Evolutionary conservation across 2,797 vertebrate species (phyloP).

Genomic region (Rhynchotus rufescens): DNA sequence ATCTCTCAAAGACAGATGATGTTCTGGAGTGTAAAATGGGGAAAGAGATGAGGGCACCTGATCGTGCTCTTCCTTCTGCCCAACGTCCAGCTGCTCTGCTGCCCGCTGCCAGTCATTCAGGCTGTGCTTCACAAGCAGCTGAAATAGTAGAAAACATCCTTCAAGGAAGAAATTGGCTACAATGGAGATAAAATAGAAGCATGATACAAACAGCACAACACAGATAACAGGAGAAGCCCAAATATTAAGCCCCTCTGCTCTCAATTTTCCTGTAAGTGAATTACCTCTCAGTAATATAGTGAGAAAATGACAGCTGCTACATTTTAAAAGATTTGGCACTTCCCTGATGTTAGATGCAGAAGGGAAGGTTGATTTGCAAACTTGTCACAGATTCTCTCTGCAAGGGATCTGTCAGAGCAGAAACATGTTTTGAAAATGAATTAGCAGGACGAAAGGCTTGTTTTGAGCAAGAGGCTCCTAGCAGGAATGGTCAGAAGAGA

Average conservation of each 20-base stretch:
- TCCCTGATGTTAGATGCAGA: not conserved
- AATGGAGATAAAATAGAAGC: not conserved
- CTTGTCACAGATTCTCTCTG: conserved; percentile 25
- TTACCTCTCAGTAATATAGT: not conserved
- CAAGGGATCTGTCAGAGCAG: conserved; percentile 15
- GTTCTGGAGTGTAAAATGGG: not conserved
- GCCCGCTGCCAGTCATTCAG: not conserved
- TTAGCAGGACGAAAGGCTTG: not conserved
- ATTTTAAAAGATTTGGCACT: not conserved
- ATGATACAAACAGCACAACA: not conserved
- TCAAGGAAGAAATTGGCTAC: not conserved
- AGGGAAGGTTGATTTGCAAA: conserved; percentile 36
- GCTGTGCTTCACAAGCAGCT: not conserved
- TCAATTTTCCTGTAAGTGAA: not conserved
- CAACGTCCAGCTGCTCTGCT: not conserved
- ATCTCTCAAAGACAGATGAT: not conserved
- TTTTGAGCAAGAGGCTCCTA: not conserved
- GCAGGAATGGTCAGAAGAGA: not conserved
- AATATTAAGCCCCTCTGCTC: not conserved
- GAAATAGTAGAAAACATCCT: not conserved
- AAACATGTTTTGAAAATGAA: conserved; percentile 32
- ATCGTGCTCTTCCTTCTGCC: not conserved
- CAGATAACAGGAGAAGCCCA: not conserved
- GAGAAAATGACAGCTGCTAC: not conserved
- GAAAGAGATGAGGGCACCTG: not conserved